Base-by-base conservation (phyloP, 2,888 invertebrate species). In the Coleophora flavipennella region DNA sequence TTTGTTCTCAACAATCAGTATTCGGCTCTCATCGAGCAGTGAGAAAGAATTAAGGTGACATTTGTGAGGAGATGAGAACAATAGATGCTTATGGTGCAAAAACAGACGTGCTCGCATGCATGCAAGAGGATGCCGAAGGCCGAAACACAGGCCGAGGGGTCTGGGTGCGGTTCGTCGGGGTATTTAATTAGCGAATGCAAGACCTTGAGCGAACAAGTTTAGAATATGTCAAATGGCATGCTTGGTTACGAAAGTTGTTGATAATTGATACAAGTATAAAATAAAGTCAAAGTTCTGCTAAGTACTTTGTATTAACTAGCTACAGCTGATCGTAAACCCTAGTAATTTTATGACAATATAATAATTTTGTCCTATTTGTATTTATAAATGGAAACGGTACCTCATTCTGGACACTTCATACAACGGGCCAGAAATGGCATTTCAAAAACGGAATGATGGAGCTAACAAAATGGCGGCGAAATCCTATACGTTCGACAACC, bases 21-120 rank as follows among this genome's bases (percentile, higher is more conserved):
- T 81, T 75, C 81, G 55, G 65, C 57, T 57, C 68, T 64, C 74
- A 78, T 77, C 67, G 58, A 63, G 62, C 74, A 68, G 79, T 72
- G 78, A 79, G 78, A 79, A 74, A 60, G 79, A 77, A 81, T 79
- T 79, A 78, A 76, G 69, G 65, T 71, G 70, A 73, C 75, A 77
- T 80, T 73, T 73, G 72, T 74, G 77, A 76, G 65, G 65, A 60
- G 64, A 52, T n/a, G 75, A 76, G 77, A 78, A 81, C 81, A 81
- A 81, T 81, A 79, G 80, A 71, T 67, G 67, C 65, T 59, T 62
- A 57, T 48, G 47, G 46, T 59, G 65, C 68, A 81, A 81, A 81
- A 81, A 81, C 56, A 67, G 54, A 64, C 63, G 60, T 53, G 62
- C 69, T 66, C 67, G 58, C 56, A 67, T 54, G 65, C 63, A 61